phyloP scores from a whole-genome alignment of 2,113 vertebrate genomes.

The Tenrec ecaudatus region DNA sequence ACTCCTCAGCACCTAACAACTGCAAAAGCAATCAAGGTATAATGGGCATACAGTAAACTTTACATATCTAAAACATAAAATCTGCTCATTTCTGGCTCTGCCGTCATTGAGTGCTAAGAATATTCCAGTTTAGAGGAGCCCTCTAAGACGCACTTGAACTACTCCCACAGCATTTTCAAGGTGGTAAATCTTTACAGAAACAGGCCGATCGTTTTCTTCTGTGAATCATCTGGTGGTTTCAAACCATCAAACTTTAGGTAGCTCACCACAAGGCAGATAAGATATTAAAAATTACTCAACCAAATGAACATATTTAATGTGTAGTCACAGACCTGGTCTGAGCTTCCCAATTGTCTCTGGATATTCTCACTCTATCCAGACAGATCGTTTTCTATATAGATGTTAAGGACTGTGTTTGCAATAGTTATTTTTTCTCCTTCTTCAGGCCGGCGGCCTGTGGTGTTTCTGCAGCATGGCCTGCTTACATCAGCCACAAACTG shows the following conservation, averaged over 20 bases:
- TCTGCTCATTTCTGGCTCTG: background rate
- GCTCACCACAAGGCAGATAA: background rate
- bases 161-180: background rate
- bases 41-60: background rate
- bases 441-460: constrained; percentile 63
- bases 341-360: background rate
- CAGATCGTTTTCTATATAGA: background rate
- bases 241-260: background rate
- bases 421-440: constrained; percentile 67
- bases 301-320: background rate
- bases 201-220: background rate
- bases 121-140: background rate
- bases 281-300: background rate
- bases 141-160: background rate
- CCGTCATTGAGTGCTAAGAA: background rate
- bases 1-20: background rate
- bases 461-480: constrained; percentile 74
- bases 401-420: background rate
- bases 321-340: background rate
- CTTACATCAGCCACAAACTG: constrained; percentile 95
- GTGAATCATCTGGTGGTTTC: background rate
- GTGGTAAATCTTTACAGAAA: background rate
- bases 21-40: background rate
- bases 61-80: background rate
- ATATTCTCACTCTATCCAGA: background rate